Conservation (phyloP, 2,797 vertebrate genomes). For the Gambusia yucatana region DNA sequence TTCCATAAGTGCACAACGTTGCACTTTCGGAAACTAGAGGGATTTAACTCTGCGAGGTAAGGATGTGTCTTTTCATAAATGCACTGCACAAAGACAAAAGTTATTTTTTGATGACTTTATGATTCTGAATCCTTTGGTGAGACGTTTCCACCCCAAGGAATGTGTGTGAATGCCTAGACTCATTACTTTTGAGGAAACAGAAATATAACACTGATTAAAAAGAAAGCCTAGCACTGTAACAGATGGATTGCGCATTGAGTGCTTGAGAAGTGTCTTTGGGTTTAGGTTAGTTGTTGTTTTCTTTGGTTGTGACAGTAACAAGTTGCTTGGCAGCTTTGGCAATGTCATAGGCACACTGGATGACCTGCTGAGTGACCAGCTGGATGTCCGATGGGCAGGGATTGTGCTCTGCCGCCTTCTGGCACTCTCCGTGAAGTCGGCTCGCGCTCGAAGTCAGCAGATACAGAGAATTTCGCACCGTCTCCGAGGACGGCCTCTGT, state of each 20-base stretch:
- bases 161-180: slow-evolving; percentile 44
- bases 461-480: slow-evolving; percentile 89
- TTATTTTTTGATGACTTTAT: slow-evolving; percentile 32
- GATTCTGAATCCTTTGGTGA: slow-evolving; percentile 29
- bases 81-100: slow-evolving; percentile 43
- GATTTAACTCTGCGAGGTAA: slow-evolving; percentile 52
- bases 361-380: slow-evolving; percentile 98
- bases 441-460: slow-evolving; percentile 94
- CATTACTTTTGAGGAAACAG: slow-evolving; percentile 67
- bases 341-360: slow-evolving; percentile 99
- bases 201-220: slow-evolving; percentile 73
- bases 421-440: slow-evolving; percentile 94
- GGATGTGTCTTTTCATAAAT: slow-evolving; percentile 28
- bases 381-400: slow-evolving; percentile 86
- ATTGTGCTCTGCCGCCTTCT: slow-evolving; percentile 86
- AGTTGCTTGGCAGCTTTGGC: slow-evolving; percentile 99
- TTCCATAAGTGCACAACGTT: slow-evolving; percentile 35
- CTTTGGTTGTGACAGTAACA: slow-evolving; percentile 99
- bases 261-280: slow-evolving; percentile 54
- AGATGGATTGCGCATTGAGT: slow-evolving; percentile 43
- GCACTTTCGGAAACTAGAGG: slow-evolving; percentile 39
- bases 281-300: slow-evolving; percentile 87
- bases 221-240: slow-evolving; percentile 49
- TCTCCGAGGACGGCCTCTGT: slow-evolving; percentile 92
- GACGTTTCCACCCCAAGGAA: slow-evolving; percentile 30